Conservation (phyloP, 2,888 invertebrate genomes). For the Heliconius ethilla region DNA sequence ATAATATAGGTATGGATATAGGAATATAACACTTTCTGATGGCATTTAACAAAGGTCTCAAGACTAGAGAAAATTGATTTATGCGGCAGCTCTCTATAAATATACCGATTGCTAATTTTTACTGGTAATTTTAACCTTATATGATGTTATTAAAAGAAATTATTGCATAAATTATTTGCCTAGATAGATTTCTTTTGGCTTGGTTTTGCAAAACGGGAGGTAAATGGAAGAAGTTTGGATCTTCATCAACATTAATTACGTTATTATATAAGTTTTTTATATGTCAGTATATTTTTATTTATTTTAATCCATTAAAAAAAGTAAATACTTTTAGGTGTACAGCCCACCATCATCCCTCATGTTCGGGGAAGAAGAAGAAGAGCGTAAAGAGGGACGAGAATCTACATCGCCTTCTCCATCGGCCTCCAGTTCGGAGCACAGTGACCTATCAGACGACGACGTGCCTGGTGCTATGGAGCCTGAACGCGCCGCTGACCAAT, state of each 20-base stretch:
- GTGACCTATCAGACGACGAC: conserved; percentile 75
- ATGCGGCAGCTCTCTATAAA: too few relatives aligned
- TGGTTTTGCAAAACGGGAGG: too few relatives aligned
- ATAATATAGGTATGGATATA: too few relatives aligned
- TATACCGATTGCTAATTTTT: too few relatives aligned
- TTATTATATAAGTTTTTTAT: background rate
- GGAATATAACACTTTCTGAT: too few relatives aligned
- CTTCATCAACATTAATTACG: background rate
- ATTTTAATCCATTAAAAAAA: background rate
- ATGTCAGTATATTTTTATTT: too few relatives aligned
- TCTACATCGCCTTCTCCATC: conserved; percentile 89
- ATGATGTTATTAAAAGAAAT: too few relatives aligned
- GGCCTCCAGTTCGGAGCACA: conserved; percentile 84
- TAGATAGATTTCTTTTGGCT: too few relatives aligned
- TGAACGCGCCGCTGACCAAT: conserved; percentile 49
- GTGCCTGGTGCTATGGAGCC: conserved; percentile 53
- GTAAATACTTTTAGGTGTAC: conserved; percentile 84
- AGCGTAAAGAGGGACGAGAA: conserved; percentile 60
- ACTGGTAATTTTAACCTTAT: too few relatives aligned
- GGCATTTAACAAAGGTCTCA: too few relatives aligned
- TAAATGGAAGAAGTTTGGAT: background rate
- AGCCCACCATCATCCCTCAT: conserved; percentile 95
- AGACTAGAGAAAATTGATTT: too few relatives aligned
- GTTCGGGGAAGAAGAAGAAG: conserved; percentile 89
- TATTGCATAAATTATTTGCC: too few relatives aligned